Evolutionary conservation across 1,140 invertebrate genomes (phyloP).

Genomic region (Meloidogyne exigua): DNA sequence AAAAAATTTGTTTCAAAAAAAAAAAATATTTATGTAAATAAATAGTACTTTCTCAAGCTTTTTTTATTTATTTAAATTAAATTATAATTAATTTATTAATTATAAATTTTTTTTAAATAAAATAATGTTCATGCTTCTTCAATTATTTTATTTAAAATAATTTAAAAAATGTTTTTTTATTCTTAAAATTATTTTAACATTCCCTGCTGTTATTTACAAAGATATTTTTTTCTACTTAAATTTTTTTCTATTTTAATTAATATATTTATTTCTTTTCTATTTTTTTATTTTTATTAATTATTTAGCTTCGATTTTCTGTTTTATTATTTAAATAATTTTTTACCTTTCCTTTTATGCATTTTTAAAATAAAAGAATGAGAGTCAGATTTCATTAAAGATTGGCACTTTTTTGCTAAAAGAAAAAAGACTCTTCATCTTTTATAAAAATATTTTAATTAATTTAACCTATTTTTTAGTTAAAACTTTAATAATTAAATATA

Average conservation of each 20-base stretch:
- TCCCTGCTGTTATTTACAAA: not conserved
- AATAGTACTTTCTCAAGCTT: too few species aligned
- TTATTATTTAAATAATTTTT: not conserved
- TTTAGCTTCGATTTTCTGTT: not conserved
- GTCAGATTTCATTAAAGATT: not conserved
- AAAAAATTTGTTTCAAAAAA: too few species aligned
- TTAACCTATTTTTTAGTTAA: too few species aligned
- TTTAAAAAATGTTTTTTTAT: too few species aligned
- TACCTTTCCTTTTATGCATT: not conserved
- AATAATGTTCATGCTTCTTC: too few species aligned
- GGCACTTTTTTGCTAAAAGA: not conserved
- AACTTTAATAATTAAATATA: too few species aligned
- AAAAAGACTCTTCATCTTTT: not conserved
- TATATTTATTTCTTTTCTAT: not conserved
- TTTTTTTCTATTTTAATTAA: not conserved
- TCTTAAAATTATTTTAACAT: too few species aligned
- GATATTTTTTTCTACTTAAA: not conserved
- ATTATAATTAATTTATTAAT: too few species aligned
- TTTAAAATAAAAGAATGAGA: not conserved
- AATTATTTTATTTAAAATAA: too few species aligned
- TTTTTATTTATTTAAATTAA: too few species aligned
- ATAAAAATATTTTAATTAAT: not conserved
- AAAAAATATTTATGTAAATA: too few species aligned
- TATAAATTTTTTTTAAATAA: too few species aligned
- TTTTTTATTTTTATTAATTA: not conserved